Evolutionary conservation across 2,797 vertebrate genomes (phyloP).

Genomic region (Neosilurus hyrtlii): DNA sequence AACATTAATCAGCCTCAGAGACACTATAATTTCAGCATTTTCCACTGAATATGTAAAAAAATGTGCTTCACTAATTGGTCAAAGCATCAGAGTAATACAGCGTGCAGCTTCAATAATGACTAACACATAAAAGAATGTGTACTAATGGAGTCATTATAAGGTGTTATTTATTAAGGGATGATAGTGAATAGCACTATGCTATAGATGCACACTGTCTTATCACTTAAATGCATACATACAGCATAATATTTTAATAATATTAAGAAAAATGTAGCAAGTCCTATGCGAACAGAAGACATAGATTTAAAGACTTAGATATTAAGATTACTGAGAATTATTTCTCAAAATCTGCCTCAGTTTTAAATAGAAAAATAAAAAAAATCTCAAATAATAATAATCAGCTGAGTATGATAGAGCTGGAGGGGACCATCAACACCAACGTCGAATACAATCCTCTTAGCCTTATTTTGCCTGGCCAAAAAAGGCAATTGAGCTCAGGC

Average conservation of each 20-base stretch:
- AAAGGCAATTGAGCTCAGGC: constrained; percentile 56
- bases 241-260: neutral
- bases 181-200: neutral
- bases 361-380: neutral
- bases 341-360: neutral
- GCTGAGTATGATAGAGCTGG: neutral
- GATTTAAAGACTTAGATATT: neutral
- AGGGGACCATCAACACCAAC: neutral
- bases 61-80: neutral
- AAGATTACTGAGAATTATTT: neutral
- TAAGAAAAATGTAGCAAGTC: neutral
- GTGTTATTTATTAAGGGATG: neutral
- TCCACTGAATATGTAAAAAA: neutral
- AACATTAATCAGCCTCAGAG: neutral
- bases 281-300: neutral
- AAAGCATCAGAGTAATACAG: neutral
- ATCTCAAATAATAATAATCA: neutral
- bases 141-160: neutral
- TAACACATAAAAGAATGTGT: neutral
- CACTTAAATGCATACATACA: neutral
- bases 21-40: neutral
- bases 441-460: neutral
- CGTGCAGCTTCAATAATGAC: neutral
- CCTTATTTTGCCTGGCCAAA: constrained; percentile 21
- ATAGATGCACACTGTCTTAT: neutral